Conservation (phyloP, 1,140 invertebrate genomes). For the Trichonephila clavipes region DNA sequence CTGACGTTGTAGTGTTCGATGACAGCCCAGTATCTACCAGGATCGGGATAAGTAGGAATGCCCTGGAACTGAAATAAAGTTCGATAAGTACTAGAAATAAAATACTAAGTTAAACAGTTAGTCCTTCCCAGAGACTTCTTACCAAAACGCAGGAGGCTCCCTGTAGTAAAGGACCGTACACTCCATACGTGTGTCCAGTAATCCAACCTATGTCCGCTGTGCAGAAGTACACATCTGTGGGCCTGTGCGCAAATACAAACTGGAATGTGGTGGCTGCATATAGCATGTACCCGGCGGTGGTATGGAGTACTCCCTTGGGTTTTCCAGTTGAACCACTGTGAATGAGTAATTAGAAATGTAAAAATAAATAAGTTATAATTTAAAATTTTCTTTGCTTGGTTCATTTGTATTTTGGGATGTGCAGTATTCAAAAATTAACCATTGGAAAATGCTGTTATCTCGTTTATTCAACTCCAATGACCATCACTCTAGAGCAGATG, state of each 20-base stretch:
- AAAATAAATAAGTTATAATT: no score
- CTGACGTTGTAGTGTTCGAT: conserved; percentile 96
- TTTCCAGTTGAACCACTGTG: conserved; percentile 95
- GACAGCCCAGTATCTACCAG: conserved; percentile 93
- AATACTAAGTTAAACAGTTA: neutral
- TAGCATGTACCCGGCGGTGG: conserved; percentile 94
- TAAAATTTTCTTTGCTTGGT: no score
- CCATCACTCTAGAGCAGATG: no score
- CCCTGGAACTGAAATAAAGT: conserved; percentile 91
- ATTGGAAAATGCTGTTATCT: no score
- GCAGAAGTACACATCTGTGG: conserved; percentile 96
- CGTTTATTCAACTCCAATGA: no score
- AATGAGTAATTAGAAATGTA: neutral
- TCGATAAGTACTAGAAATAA: neutral
- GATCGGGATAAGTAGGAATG: conserved; percentile 91
- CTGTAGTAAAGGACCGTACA: conserved; percentile 96
- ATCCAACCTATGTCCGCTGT: conserved; percentile 99
- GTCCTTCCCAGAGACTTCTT: neutral
- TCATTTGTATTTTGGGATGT: no score
- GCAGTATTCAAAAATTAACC: no score
- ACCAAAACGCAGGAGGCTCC: conserved; percentile 87
- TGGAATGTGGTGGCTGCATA: conserved; percentile 95
- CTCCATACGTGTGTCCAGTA: conserved; percentile 97
- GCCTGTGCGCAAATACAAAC: conserved; percentile 97
- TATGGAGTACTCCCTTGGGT: conserved; percentile 98